These are phyloP conservation scores for Norana najaformis DNA, from an alignment of 2,888 invertebrate species.

Conservation along the genomic window DNA sequence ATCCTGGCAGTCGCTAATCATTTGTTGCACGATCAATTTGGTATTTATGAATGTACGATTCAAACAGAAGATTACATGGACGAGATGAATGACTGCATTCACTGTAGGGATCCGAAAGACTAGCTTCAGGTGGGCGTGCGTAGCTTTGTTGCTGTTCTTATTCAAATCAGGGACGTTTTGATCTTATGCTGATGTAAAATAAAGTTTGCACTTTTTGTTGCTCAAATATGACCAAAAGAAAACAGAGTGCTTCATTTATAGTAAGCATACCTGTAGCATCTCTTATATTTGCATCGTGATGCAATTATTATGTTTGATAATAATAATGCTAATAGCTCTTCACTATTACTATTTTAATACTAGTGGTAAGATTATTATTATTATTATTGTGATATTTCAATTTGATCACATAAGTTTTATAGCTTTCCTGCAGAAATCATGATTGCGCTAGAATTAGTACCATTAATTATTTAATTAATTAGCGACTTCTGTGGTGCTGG, in stretches of 20 bases:
- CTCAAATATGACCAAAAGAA: background rate
- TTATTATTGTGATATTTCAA: background rate
- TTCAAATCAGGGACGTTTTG: background rate
- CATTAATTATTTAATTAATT: too few species aligned
- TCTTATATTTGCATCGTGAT: background rate
- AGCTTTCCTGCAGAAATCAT: background rate
- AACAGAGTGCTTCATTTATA: background rate
- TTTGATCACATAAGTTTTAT: background rate
- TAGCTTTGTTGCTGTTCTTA: background rate
- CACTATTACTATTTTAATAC: background rate
- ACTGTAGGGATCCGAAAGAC: constrained; percentile 56
- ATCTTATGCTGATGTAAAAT: background rate
- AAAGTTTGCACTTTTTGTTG: background rate
- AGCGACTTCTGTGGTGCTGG: too few species aligned
- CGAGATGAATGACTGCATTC: constrained; percentile 58
- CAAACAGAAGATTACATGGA: constrained; percentile 59
- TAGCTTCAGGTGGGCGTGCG: background rate
- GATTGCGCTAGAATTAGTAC: background rate
- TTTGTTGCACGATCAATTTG: constrained; percentile 53
- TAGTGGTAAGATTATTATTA: too few species aligned
- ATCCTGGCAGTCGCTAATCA: constrained; percentile 53
- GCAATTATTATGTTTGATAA: background rate
- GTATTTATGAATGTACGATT: constrained; percentile 58
- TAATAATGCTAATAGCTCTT: background rate
- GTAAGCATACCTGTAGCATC: background rate